A percentile compares a stretch with the other conserved stretches of the same genome.
Evolutionary conservation across 1,140 invertebrate species (phyloP).

Genomic region (Lethrus apterus): DNA sequence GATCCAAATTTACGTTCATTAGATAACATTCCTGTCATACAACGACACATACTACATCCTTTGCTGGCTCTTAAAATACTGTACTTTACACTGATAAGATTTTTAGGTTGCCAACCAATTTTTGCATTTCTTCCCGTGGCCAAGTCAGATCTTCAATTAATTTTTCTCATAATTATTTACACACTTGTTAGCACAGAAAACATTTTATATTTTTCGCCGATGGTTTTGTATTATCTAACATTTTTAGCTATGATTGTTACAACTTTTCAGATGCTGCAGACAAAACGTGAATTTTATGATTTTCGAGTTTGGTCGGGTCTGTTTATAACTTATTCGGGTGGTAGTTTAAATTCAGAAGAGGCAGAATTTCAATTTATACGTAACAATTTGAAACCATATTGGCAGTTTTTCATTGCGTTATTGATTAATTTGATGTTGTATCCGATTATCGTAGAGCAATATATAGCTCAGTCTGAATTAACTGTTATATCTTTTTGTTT

Average conservation of each 20-base stretch:
- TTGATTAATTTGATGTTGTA: constrained; percentile 68
- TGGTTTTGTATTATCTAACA: constrained; percentile 63
- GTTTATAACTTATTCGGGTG: constrained; percentile 61
- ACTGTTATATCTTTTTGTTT: constrained; percentile 63
- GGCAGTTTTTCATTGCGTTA: constrained; percentile 68
- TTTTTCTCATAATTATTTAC: constrained; percentile 61
- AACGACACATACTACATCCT: constrained; percentile 63
- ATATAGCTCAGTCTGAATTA: constrained; percentile 76
- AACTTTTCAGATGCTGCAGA: constrained; percentile 71
- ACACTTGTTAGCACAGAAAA: constrained; percentile 54
- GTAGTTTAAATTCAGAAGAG: constrained; percentile 61
- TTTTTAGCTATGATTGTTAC: constrained; percentile 65
- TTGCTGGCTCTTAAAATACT: constrained; percentile 59
- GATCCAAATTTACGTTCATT: constrained; percentile 55
- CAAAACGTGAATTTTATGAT: constrained; percentile 63
- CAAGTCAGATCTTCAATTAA: constrained; percentile 53
- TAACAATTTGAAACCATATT: constrained; percentile 73
- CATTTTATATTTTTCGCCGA: constrained; percentile 57
- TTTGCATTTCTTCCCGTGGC: constrained; percentile 44
- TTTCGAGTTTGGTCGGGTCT: constrained; percentile 73
- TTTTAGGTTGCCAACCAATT: constrained; percentile 52
- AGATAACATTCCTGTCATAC: constrained; percentile 61
- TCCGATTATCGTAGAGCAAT: constrained; percentile 65
- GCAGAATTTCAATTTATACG: constrained; percentile 74
- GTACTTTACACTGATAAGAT: constrained; percentile 58